These are phyloP conservation scores for Dromaius novaehollandiae DNA, from an alignment of 2,113 vertebrate genomes.

Conservation along the genomic window DNA sequence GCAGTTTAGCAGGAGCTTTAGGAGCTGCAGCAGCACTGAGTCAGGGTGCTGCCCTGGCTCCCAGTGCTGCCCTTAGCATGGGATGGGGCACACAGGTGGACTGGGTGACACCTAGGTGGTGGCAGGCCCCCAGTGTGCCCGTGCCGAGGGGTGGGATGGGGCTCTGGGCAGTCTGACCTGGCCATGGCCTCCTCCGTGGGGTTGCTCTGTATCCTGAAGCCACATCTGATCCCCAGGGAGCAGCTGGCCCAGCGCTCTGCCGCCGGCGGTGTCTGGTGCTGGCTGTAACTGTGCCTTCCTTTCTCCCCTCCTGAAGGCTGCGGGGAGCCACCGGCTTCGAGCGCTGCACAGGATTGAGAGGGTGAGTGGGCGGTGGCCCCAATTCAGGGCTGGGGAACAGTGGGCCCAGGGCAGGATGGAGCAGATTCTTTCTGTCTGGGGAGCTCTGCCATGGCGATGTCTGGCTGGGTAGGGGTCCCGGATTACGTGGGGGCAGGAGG, in stretches of 20 bases:
- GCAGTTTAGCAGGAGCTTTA: background rate
- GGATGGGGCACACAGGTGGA: background rate
- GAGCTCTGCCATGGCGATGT: fast-evolving
- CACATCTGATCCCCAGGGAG: background rate
- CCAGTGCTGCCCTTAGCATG: fast-evolving
- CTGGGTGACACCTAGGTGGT: fast-evolving
- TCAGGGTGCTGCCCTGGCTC: background rate
- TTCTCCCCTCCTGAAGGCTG: conserved; percentile 73
- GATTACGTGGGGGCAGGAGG: background rate
- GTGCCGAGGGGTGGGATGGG: fast-evolving
- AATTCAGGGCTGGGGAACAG: fast-evolving
- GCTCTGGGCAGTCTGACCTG: background rate
- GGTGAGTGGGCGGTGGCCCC: conserved; percentile 58
- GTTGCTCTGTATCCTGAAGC: background rate
- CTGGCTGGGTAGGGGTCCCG: background rate
- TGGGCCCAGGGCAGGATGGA: too few species aligned
- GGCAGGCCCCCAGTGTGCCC: background rate
- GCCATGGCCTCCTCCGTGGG: fast-evolving
- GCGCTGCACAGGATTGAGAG: conserved; percentile 87
- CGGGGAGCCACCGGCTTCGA: conserved; percentile 81
- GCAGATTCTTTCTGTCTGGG: background rate
- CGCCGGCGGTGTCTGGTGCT: fast-evolving
- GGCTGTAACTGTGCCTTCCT: background rate
- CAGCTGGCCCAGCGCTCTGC: background rate
- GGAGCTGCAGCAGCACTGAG: fast-evolving